Percentiles rank a stretch among this genome's conserved stretches.
Evolutionary conservation across 1,140 invertebrate genomes (phyloP).

Genomic region (Papilio machaon): DNA sequence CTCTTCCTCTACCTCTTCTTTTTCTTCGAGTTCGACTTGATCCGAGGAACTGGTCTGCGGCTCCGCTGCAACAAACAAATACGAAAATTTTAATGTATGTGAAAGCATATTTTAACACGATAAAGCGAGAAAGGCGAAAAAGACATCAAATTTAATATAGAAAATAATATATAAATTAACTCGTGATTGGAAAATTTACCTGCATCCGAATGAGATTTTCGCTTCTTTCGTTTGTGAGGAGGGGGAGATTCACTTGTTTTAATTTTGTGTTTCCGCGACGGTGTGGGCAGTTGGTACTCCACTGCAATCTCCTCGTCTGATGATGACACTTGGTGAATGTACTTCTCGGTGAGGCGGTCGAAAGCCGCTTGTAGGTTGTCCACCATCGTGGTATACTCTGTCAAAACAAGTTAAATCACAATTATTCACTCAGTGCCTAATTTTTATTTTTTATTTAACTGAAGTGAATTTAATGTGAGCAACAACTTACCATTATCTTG

Average conservation of each 20-base stretch:
- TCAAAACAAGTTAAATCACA: slow-evolving; percentile 54
- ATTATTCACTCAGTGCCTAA: neutral
- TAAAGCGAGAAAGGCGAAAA: neutral
- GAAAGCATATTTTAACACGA: neutral
- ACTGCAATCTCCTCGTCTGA: slow-evolving; percentile 89
- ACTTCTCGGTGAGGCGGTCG: slow-evolving; percentile 89
- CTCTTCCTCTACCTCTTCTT: slow-evolving; percentile 47
- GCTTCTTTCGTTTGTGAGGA: slow-evolving; percentile 75
- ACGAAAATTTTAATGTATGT: neutral
- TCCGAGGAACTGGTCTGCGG: slow-evolving; percentile 68
- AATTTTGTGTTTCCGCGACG: slow-evolving; percentile 77
- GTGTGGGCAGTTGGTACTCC: slow-evolving; percentile 83
- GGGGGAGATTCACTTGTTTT: slow-evolving; percentile 67
- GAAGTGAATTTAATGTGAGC: neutral
- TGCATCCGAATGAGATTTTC: slow-evolving; percentile 62
- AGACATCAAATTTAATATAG: neutral
- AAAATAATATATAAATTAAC: neutral
- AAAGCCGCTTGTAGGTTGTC: slow-evolving; percentile 91
- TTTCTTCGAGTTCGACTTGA: slow-evolving; percentile 55
- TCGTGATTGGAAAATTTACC: slow-evolving; percentile 45
- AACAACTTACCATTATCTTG: slow-evolving; percentile 90
- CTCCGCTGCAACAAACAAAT: slow-evolving; percentile 57
- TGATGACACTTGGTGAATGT: slow-evolving; percentile 89
- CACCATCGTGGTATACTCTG: slow-evolving; percentile 95
- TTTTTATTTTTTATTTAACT: neutral